phyloP scores from a whole-genome alignment of 2,113 vertebrate species.

The Microtus montanus region DNA sequence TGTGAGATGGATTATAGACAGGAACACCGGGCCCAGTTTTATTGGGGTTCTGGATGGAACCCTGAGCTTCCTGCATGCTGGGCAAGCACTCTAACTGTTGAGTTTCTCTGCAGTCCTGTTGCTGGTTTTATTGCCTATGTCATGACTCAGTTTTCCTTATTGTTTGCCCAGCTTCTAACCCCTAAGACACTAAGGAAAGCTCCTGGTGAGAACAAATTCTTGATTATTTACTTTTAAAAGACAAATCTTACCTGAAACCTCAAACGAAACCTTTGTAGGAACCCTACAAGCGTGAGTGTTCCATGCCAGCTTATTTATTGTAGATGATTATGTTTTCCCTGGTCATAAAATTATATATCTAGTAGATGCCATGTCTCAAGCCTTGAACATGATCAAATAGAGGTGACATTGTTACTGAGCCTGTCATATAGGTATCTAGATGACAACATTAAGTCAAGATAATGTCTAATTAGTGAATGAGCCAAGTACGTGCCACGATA shows the following conservation, averaged over 20 bases:
- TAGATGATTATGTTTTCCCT: not conserved
- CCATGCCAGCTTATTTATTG: not conserved
- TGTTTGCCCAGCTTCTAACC: slow-evolving; percentile 46
- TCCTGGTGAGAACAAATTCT: slow-evolving; percentile 18
- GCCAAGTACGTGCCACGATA: not conserved
- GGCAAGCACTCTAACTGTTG: too few relatives aligned
- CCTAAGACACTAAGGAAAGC: not conserved
- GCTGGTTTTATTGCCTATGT: not conserved
- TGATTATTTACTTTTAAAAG: not conserved
- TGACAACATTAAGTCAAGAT: not conserved
- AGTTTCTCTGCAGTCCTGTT: not conserved
- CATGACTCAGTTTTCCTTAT: not conserved
- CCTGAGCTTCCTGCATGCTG: too few relatives aligned
- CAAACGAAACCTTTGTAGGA: not conserved
- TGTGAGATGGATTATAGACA: not conserved
- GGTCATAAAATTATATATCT: not conserved
- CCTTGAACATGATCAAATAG: not conserved
- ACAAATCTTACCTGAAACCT: not conserved
- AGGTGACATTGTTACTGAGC: not conserved
- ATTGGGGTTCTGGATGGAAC: not conserved
- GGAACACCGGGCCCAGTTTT: not conserved
- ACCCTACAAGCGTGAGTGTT: not conserved
- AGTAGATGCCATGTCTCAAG: not conserved
- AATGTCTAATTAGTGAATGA: not conserved
- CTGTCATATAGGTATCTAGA: not conserved